Conservation (phyloP, 2,888 invertebrate genomes). For the Apotomis betuletana region DNA sequence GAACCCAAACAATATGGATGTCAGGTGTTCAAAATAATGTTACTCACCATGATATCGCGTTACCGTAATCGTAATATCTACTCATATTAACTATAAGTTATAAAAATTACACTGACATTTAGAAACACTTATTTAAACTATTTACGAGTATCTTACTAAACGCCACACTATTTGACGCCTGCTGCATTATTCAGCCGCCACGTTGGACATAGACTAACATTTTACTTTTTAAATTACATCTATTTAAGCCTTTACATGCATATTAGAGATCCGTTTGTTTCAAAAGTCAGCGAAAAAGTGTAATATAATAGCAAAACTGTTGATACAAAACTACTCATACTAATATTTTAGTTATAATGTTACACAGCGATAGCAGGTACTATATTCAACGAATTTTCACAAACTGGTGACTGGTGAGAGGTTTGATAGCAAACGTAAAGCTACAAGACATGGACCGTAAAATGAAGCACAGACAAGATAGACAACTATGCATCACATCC, state of each 20-base stretch:
- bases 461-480: slow-evolving; percentile 44
- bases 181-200: slow-evolving; percentile 67
- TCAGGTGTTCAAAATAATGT: slow-evolving; percentile 57
- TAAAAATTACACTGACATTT: slow-evolving; percentile 65
- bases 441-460: slow-evolving; percentile 10
- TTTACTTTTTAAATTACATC: slow-evolving; percentile 47
- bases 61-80: slow-evolving; percentile 83
- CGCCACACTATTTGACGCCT: slow-evolving; percentile 77
- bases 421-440: slow-evolving; percentile 9
- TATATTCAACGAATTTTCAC: not conserved
- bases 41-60: slow-evolving; percentile 82
- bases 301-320: not conserved
- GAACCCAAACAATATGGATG: slow-evolving; percentile 75
- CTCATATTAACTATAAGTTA: slow-evolving; percentile 76
- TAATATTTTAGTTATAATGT: not conserved
- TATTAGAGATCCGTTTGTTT: slow-evolving; percentile 33
- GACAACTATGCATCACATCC: slow-evolving; percentile 55
- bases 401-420: not conserved
- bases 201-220: slow-evolving; percentile 74
- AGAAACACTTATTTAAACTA: slow-evolving; percentile 59
- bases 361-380: not conserved
- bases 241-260: slow-evolving; percentile 48
- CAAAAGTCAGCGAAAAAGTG: not conserved
- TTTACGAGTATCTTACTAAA: slow-evolving; percentile 70
- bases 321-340: not conserved